Evolutionary conservation across 2,888 invertebrate species (phyloP), one percentile per base, ranked within the genome.

Genomic region (Spisula subtruncata): DNA sequence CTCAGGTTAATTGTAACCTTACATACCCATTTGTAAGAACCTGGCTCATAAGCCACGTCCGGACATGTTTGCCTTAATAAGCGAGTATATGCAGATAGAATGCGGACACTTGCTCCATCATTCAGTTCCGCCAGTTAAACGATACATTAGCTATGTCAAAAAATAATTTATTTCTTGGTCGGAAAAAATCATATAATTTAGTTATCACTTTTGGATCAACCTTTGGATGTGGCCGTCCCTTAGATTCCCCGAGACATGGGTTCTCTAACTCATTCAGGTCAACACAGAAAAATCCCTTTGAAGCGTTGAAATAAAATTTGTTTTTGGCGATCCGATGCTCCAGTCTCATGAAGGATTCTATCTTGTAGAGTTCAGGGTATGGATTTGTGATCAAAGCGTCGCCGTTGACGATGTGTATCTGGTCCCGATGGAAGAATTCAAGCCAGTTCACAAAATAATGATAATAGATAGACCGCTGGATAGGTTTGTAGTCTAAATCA

Each of bases 261-360:
- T 98, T 92, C 0, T 87, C 88, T 10, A 71, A 5, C 29, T 32
- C 46, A 14, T 71, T 29, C 95, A 98, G 97, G 94, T 96, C 48
- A 97, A 98, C 98, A 95, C 98, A 99, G 97, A 98, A 99, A 97
- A 99, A 99, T 88, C 99, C 99, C 97, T 99, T 99, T 32, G 98
- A 98, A 97, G 98, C 98, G 97, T 99, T 99, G 97, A 99, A 99
- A 97, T 99, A 98, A 97, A 99, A 99, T 97, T 99, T 98, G 96
- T 98, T 98, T 32, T 92, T 90, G n/a, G 90, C 83, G 18, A 96
- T 93, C 41, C 89, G 86, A 88, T 94, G 95, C 12, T 92, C 90
- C 1, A 96, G 82, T 8, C 94, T 93, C 35, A 96, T 92, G 86
- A 96, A 96, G 5, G 92, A 88, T 93, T 96, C 96, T 25, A 96